Base-by-base conservation (phyloP, 2,797 vertebrate species). In the Jordanella pulchra region DNA sequence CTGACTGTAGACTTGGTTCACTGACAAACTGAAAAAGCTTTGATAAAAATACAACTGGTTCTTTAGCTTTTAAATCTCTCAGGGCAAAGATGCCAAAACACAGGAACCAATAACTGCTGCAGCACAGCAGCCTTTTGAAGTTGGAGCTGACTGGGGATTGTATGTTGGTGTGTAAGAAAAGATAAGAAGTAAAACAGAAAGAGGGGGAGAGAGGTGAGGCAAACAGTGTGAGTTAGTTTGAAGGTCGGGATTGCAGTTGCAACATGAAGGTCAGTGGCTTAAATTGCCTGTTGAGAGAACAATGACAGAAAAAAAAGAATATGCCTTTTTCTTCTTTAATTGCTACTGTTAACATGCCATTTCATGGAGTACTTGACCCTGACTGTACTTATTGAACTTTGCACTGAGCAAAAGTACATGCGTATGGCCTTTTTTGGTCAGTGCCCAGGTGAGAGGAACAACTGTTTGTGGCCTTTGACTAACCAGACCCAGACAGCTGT, bases 1-100 rank as follows among this genome's bases (percentile, higher is more conserved):
- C 73, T 76, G 82, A 84, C 82, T 73, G 81, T 71, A 80, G 88
- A 85, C 79, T 77, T 80, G 3, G 42, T 75, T 84, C 71, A 76
- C 72, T 83, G 87, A 88, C 77, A 69, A 75, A 75, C 84, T 85
- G 82, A 82, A 76, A 67, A 71, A 73, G 84, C 86, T 90, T 91
- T 91, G 86, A 91, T 90, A 87, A 87, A 89, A 90, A 88, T 84
- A 87, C 77, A 86, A 87, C 83, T 67, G 79, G 47, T 87, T 87
- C 82, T 89, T 88, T 81, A 82, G 83, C 84, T 89, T 84, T 84
- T 81, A 83, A 90, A 85, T 88, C 89, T 91, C 91, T 69, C 71
- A 69, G 90, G 89, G 82, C 80, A 78, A 70, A 65, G 74, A 83
- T 86, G 77, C 84, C 79, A 60, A 88, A 90, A 89, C 84, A 89